phyloP scores from a whole-genome alignment of 2,797 vertebrate species.

The Acanthurus lineatus region DNA sequence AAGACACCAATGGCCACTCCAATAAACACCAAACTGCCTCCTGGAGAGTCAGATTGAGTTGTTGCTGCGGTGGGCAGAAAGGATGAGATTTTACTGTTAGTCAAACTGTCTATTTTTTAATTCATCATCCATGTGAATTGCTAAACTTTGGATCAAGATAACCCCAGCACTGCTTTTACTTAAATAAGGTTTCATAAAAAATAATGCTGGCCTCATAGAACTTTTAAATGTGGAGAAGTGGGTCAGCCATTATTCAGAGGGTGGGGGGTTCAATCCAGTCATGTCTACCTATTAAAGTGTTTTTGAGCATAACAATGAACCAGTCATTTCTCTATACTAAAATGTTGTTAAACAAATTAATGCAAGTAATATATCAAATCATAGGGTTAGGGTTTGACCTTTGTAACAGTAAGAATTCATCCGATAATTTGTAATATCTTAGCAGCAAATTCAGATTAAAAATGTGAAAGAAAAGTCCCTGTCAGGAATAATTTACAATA shows the following conservation, averaged over 20 bases:
- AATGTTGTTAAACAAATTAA: too few species aligned
- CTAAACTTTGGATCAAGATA: neutral
- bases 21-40: conserved; percentile 16
- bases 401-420: neutral
- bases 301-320: neutral
- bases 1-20: conserved; percentile 54
- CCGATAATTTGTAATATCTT: neutral
- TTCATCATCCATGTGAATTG: neutral
- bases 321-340: too few species aligned
- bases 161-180: neutral
- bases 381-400: too few species aligned
- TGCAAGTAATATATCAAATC: neutral
- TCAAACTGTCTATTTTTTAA: neutral
- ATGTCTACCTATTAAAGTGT: neutral
- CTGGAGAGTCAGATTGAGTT: neutral
- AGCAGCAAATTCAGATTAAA: neutral
- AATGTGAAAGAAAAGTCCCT: neutral
- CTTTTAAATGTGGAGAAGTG: neutral
- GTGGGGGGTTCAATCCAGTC: neutral
- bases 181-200: neutral
- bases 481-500: neutral
- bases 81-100: neutral
- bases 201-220: neutral
- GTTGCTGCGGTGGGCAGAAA: conserved; percentile 12
- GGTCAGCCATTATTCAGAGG: too few species aligned